Base-by-base conservation (phyloP, 2,113 vertebrate species). In the Trachemys scripta region DNA sequence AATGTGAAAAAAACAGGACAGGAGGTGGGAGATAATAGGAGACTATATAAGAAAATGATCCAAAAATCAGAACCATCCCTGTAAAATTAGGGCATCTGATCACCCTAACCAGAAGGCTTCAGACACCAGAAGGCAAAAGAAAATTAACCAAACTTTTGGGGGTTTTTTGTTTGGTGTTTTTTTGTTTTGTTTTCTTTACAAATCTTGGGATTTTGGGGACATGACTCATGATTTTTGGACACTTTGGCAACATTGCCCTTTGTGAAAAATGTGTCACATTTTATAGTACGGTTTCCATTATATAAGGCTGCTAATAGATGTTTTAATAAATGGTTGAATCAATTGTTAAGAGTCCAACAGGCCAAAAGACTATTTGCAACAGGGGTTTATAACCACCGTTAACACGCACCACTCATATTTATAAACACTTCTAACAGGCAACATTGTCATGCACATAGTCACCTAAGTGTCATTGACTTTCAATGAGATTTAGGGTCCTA, bases 211-310 rank as follows among this genome's bases (percentile, higher is more conserved):
- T 65, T 65, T 59, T 31, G 25, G 57, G 56, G 54, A 24, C 5
- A 11, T 29, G 27, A 27, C 25, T 25, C 24, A 14, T 22, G 53
- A 22, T 96, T 96, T 96, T 95, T 95, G 93, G 95, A 95, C 76
- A 95, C 96, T 94, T 95, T 96, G 96, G 96, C 97, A 96, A 94
- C 51, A 93, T 96, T 96, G 97, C 96, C 96, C 97, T 97, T 96
- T 96, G 96, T 94, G 96, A 97, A 89, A 96, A 96, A 96, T 95
- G 90, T 94, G 96, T 96, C 93, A 59, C 19, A 80, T 89, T 96
- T 1, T 56, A 95, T 95, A 90, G 93, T 92, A 89, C 93, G 93
- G 94, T 96, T 97, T 80, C 93, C 79, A 92, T 93, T 53, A 95
- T 92, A 94, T 19, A 94, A 96, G 91, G 87, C 90, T 87, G 87